Conservation (phyloP, 2,888 invertebrate genomes). For the Habrosyne pyritoides region DNA sequence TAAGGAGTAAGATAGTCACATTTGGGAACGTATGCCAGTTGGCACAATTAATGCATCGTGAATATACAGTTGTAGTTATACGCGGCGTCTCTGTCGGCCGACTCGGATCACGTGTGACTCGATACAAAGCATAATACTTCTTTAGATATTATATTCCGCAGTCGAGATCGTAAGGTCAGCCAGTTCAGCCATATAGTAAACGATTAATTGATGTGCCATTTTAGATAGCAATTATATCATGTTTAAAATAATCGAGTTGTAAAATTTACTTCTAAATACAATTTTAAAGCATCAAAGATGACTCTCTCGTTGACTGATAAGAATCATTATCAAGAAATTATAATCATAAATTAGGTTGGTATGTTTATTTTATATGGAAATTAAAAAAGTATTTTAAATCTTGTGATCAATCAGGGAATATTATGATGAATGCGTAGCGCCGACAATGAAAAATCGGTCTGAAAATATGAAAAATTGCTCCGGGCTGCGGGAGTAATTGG, state of each 20-base stretch:
- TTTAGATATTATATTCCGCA: conserved; percentile 17
- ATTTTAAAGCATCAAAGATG: neutral
- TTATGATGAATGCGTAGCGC: conserved; percentile 30
- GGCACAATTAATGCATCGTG: conserved; percentile 49
- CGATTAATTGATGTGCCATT: neutral
- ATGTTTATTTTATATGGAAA: neutral
- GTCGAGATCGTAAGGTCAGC: conserved; percentile 16
- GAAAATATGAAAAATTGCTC: conserved; percentile 38
- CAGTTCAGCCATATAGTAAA: conserved; percentile 4
- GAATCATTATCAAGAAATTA: no score
- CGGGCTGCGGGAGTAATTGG: conserved; percentile 16
- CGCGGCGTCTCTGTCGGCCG: conserved; percentile 12
- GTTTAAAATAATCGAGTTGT: neutral
- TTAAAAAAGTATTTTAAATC: conserved; percentile 20
- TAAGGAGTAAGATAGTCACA: conserved; percentile 10
- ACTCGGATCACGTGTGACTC: conserved; percentile 19
- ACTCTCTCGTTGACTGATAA: neutral
- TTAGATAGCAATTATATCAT: neutral
- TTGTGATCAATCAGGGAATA: conserved; percentile 37
- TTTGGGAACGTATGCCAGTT: conserved; percentile 55
- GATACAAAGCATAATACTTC: conserved; percentile 1
- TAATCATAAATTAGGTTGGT: no score
- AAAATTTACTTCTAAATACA: neutral
- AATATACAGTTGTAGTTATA: conserved; percentile 38
- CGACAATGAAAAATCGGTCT: conserved; percentile 44